Base-by-base conservation (phyloP, 2,888 invertebrate genomes). In the Zygaena filipendulae region DNA sequence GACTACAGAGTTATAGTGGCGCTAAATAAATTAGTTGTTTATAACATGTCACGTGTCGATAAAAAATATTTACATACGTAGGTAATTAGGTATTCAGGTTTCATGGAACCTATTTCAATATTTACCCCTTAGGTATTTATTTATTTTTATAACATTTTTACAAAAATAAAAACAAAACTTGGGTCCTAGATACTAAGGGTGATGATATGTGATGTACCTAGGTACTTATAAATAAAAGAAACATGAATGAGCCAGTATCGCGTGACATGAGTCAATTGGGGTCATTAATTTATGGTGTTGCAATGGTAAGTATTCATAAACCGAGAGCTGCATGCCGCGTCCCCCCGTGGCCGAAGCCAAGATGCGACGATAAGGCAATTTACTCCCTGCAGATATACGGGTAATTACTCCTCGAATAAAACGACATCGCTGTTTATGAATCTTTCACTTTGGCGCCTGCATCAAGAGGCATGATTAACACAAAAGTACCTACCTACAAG, bases 351-450 rank as follows among this genome's bases (percentile, higher is more conserved):
- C 40, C 43, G 45, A 39, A 39, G 40, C 40, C 42, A 48, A 63
- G 67, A 67, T 66, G 52, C 39, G 43, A 40, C 52, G 72, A 77
- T 75, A 74, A 67, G 50, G 52, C 66, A 70, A 71, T 70, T 67
- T 74, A 57, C 66, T 53, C 58, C 74, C 72, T 49, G 64, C 53
- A 41, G 64, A 34, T 59, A 77, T 79, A 70, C 70, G 77, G 77
- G 77, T 75, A 75, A 77, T 77, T 77, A 71, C 16, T 61, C 54
- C 57, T 48, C 39, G 47, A 45, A 39, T 42, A 38, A 40, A 42
- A 45, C 49, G 47, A 40, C 43, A 43, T 40, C 40, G 39, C 33
- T 44, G 42, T 45, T 50, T 40, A 45, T 34, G 35, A 49, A 52
- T 38, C 41, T 32, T 38, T 36, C 37, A 42, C 31, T 32, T 27